Evolutionary conservation across 2,888 invertebrate genomes (phyloP).

Genomic region (Apamea crenata): DNA sequence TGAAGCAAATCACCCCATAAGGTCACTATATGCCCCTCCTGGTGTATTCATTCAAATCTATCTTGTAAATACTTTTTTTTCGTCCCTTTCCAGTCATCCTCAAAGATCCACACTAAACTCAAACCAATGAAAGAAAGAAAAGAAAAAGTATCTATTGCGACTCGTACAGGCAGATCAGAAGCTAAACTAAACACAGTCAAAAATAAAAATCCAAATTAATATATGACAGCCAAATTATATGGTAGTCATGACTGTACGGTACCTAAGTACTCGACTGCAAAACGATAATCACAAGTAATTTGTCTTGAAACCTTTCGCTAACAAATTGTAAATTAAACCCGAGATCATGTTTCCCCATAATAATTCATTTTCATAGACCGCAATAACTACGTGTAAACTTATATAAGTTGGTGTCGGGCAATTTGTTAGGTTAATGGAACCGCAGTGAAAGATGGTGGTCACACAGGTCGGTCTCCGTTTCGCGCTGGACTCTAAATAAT

Average conservation of each 20-base stretch:
- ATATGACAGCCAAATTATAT: too few species aligned
- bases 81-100: neutral
- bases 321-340: slow-evolving; percentile 28
- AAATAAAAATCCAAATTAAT: too few species aligned
- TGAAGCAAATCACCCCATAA: neutral
- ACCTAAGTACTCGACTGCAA: neutral
- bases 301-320: neutral
- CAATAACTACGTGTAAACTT: slow-evolving; percentile 57
- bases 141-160: too few species aligned
- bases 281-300: neutral
- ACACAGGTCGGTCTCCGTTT: slow-evolving; percentile 78
- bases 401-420: slow-evolving; percentile 73
- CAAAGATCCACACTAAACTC: neutral
- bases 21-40: too few species aligned
- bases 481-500: slow-evolving; percentile 76
- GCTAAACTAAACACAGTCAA: too few species aligned
- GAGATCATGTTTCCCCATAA: slow-evolving; percentile 28
- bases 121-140: neutral
- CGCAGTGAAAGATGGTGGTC: slow-evolving; percentile 79
- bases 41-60: too few species aligned
- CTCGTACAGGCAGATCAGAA: too few species aligned
- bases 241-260: neutral
- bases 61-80: neutral
- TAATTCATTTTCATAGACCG: slow-evolving; percentile 29
- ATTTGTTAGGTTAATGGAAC: slow-evolving; percentile 83